Evolutionary conservation across 2,888 invertebrate genomes (phyloP).

Genomic region (Xestoiulus laeticollis): DNA sequence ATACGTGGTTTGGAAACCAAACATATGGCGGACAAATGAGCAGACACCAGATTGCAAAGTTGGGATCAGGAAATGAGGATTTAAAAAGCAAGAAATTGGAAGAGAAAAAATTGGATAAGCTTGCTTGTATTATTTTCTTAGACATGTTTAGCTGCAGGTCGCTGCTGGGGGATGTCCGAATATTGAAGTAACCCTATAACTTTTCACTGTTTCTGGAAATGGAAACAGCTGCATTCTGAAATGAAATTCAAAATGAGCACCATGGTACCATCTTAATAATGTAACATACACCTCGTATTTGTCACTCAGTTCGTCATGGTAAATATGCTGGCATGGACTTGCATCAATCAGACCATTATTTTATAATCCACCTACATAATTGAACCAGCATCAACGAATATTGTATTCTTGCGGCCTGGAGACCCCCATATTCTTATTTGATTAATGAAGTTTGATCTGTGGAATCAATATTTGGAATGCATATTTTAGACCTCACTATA

Average conservation of each 20-base stretch:
- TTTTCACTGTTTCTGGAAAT: neutral
- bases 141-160: neutral
- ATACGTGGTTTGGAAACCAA: constrained; percentile 40
- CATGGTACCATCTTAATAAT: neutral
- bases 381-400: neutral
- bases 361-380: neutral
- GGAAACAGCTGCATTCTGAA: constrained; percentile 1
- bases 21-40: constrained; percentile 5
- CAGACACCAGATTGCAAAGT: constrained; percentile 27
- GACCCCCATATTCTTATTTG: neutral
- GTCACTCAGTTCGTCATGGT: neutral
- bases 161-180: neutral
- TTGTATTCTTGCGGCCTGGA: neutral
- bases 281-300: neutral
- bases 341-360: neutral
- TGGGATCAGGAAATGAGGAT: constrained; percentile 14
- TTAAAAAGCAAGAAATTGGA: neutral
- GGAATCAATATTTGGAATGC: no score
- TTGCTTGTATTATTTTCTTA: no score
- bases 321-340: neutral
- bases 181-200: neutral
- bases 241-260: neutral
- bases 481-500: no score
- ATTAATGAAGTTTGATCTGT: neutral
- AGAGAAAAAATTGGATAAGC: neutral